phyloP scores from a whole-genome alignment of 2,888 invertebrate genomes.

The Xestobium rufovillosum region DNA sequence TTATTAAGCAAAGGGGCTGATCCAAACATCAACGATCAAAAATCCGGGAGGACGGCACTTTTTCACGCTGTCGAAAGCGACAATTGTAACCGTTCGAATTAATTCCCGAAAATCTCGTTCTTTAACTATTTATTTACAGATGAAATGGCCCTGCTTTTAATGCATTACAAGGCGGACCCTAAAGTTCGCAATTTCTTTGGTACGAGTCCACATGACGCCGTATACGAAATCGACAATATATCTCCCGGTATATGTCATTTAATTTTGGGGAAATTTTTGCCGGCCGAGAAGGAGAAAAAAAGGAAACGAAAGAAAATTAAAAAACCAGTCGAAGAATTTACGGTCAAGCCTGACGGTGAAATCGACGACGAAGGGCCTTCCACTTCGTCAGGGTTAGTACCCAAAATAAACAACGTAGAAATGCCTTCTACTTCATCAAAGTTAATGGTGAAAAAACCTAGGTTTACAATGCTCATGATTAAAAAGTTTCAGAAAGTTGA shows the following conservation, averaged over 20 bases:
- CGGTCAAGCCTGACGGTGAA: neutral
- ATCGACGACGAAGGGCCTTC: conserved; percentile 3
- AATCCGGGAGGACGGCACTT: conserved; percentile 46
- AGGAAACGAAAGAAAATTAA: conserved; percentile 17
- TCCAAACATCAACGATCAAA: conserved; percentile 41
- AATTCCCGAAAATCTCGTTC: conserved; percentile 32
- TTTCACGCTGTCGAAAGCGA: conserved; percentile 44
- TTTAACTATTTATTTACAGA: conserved; percentile 34
- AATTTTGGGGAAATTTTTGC: conserved; percentile 24
- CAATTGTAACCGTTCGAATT: conserved; percentile 33
- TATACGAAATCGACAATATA: conserved; percentile 41
- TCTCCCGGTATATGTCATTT: conserved; percentile 27
- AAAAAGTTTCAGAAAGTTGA: no score
- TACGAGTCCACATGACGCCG: conserved; percentile 41
- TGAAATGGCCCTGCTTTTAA: conserved; percentile 41
- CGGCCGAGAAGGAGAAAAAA: conserved; percentile 18
- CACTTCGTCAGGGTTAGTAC: neutral
- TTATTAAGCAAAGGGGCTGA: conserved; percentile 36
- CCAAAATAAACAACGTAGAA: neutral
- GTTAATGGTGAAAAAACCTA: no score
- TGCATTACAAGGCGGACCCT: conserved; percentile 44
- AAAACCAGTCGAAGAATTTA: neutral
- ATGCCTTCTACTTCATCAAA: no score
- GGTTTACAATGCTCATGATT: no score
- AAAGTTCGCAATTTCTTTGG: conserved; percentile 44